Evolutionary conservation across 1,140 invertebrate species (phyloP), one percentile per base, ranked within the genome.

Genomic region (Trichogramma pretiosum): DNA sequence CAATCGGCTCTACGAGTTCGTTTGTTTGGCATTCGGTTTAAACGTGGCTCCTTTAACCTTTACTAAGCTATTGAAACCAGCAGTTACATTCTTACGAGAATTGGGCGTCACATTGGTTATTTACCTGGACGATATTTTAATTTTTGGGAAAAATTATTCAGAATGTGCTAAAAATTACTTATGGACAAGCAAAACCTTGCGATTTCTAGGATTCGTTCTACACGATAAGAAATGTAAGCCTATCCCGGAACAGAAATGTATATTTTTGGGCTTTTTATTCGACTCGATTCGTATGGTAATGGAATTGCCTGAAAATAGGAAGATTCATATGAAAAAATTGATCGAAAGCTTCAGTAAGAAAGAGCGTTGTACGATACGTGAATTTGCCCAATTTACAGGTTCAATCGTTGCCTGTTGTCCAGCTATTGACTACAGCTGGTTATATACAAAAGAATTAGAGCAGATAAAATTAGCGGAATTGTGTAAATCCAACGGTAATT

Each of bases 371-470:
- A 38, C 16, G n/a, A 21, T 38, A 7, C 18, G 36, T 5, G 36
- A 38, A 21, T 38, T 19, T 7, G 8, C n/a, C 36, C 4, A 8
- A 38, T 19, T 38, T 38, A 38, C 21, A 8, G 36, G 18, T 38
- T 19, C 36, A 5, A 11, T 38, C 8, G 21, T 19, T 13, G 16
- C 19, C 21, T 17, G 16, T n/a, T 38, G 16, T 7, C 8, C n/a
- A 10, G 36, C 36, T 9, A 38, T 38, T 38, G 19, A 21, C 18
- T 38, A 38, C 21, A 38, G 36, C 18, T n/a, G 8, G 36, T 19
- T 38, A 38, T 38, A 38, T 18, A 19, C 19, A 38, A 38, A 21
- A 16, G 21, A 38, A 19, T 38, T 38, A n/a, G n/a, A n/a, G n/a
- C n/a, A n/a, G n/a, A n/a, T n/a, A n/a, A n/a, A n/a, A n/a, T n/a